These are phyloP conservation scores for Podabrus alpinus DNA, from an alignment of 2,888 invertebrate species.

Conservation along the genomic window DNA sequence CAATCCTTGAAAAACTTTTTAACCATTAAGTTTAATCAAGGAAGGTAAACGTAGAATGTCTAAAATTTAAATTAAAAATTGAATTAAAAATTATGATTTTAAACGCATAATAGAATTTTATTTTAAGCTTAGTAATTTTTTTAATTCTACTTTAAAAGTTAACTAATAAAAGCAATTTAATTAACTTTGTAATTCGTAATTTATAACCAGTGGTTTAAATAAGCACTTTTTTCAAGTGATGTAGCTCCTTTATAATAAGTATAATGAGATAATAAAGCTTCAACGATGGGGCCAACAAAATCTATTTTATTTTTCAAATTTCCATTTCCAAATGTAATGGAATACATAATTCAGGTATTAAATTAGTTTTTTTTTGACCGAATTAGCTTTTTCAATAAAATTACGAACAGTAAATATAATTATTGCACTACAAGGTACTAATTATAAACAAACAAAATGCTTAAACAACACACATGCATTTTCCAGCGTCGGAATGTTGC, in stretches of 20 bases:
- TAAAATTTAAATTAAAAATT: slow-evolving; percentile 2
- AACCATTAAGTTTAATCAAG: not conserved
- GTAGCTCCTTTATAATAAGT: slow-evolving; percentile 7
- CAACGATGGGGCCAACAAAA: not conserved
- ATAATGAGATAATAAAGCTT: not conserved
- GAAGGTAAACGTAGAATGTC: not conserved
- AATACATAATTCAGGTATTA: not conserved
- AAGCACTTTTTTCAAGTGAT: slow-evolving; percentile 11
- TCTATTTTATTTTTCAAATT: slow-evolving; percentile 13
- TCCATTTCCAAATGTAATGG: not conserved
- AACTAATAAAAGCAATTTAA: slow-evolving; percentile 40
- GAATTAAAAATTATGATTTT: slow-evolving; percentile 5
- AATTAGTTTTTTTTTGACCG: not conserved
- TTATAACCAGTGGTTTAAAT: slow-evolving; percentile 22
- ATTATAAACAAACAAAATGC: not conserved
- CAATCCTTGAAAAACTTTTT: not conserved
- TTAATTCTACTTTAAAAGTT: slow-evolving; percentile 33
- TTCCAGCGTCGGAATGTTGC: slow-evolving; percentile 20
- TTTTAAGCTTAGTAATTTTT: slow-evolving; percentile 38
- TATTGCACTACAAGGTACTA: not conserved
- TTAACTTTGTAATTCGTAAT: slow-evolving; percentile 38
- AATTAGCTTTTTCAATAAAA: not conserved
- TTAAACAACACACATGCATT: slow-evolving; percentile 9
- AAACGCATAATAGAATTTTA: slow-evolving; percentile 10
- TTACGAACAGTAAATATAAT: not conserved